These are phyloP conservation scores for Papilio xuthus DNA, from an alignment of 1,140 invertebrate genomes.

Conservation along the genomic window DNA sequence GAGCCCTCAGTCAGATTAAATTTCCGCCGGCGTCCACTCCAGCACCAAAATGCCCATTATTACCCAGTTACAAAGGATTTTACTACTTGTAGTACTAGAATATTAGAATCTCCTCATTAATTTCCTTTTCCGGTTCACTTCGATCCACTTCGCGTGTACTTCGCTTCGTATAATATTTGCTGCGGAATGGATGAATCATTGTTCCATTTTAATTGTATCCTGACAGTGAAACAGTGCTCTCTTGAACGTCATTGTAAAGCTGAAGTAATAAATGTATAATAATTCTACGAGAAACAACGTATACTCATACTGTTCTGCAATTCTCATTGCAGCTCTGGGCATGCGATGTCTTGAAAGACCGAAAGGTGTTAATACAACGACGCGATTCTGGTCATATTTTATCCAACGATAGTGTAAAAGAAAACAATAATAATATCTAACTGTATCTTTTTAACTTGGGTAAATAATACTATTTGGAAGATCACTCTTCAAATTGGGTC, in stretches of 20 bases:
- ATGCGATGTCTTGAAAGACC: neutral
- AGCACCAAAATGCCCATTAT: slow-evolving; percentile 74
- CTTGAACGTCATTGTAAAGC: neutral
- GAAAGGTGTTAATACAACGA: neutral
- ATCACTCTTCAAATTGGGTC: too few species aligned
- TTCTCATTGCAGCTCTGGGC: neutral
- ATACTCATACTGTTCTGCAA: neutral
- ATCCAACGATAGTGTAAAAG: too few species aligned
- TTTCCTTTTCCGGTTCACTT: slow-evolving; percentile 59
- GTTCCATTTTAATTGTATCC: slow-evolving; percentile 19
- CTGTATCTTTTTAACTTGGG: too few species aligned
- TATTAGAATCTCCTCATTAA: slow-evolving; percentile 69
- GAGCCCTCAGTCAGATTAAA: slow-evolving; percentile 73
- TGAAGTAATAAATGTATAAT: slow-evolving; percentile 15
- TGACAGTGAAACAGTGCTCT: slow-evolving; percentile 10
- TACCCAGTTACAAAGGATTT: slow-evolving; percentile 71
- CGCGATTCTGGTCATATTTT: too few species aligned
- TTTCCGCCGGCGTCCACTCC: slow-evolving; percentile 75
- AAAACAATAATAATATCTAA: too few species aligned
- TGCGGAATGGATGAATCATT: slow-evolving; percentile 16
- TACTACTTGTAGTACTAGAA: slow-evolving; percentile 58
- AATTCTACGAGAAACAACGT: neutral
- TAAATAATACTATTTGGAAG: too few species aligned
- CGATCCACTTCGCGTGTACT: slow-evolving; percentile 58
- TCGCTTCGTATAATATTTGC: slow-evolving; percentile 41